Percentiles rank a stretch among this genome's conserved stretches.
phyloP scores from a whole-genome alignment of 2,888 invertebrate genomes.

The Temnothorax ravouxi region DNA sequence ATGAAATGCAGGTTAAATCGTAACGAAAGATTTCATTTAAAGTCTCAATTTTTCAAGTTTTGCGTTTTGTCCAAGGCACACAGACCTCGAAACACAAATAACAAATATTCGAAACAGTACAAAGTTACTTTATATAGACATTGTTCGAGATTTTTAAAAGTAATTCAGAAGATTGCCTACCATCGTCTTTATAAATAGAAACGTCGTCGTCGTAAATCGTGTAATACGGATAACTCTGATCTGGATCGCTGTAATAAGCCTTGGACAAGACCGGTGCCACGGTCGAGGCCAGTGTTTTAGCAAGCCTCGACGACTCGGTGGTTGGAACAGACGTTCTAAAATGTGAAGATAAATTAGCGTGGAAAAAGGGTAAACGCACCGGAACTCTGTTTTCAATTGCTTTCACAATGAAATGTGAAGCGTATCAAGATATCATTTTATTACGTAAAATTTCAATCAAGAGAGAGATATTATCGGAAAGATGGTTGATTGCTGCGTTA shows the following conservation, averaged over 20 bases:
- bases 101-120: not conserved
- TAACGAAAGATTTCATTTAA: not conserved
- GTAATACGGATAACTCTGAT: constrained; percentile 94
- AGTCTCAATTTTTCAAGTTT: not conserved
- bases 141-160: not conserved
- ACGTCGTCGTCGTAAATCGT: constrained; percentile 95
- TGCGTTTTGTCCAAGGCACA: not conserved
- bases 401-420: constrained; percentile 7
- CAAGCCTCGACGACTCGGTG: constrained; percentile 79
- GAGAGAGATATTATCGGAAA: not conserved
- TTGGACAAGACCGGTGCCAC: constrained; percentile 84
- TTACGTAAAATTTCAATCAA: constrained; percentile 10
- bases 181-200: constrained; percentile 94
- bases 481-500: not conserved
- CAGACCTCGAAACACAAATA: not conserved
- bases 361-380: not conserved
- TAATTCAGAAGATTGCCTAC: constrained; percentile 86
- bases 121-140: not conserved
- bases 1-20: not conserved
- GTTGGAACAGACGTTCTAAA: constrained; percentile 72
- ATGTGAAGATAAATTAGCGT: not conserved
- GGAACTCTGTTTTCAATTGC: not conserved
- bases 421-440: not conserved
- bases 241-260: constrained; percentile 89
- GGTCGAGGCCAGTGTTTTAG: constrained; percentile 83